Base-by-base conservation (phyloP, 2,113 vertebrate species). In the Chunga burmeisteri region DNA sequence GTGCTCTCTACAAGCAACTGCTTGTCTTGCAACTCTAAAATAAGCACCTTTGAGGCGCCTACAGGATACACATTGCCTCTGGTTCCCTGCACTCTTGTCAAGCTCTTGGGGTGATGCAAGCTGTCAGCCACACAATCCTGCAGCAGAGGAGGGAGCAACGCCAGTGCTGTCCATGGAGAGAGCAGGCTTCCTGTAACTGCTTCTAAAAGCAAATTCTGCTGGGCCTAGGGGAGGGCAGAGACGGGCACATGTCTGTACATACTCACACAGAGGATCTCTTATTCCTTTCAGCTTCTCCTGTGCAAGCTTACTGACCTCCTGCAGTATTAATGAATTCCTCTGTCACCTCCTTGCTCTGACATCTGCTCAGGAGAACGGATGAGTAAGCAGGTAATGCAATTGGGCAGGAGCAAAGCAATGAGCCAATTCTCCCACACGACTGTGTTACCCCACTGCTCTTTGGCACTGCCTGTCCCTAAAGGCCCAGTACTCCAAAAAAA, bases 351-450 rank as follows among this genome's bases (percentile, higher is more conserved):
- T 93, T 97, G 95, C 94, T 97, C 95, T 95, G 94, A 98, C 97
- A 98, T 95, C 96, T 96, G 97, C 95, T 97, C 96, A 65, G 82
- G 90, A 98, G 91, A 97, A 98, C 13, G 96, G 96, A 93, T 97
- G 96, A 97, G 93, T 98, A 97, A 98, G 96, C 97, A 97, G 94
- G 96, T 97, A 97, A 98, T 98, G 81, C 97, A 98, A 75, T 49
- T 96, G 97, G 94, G 96, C 96, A 97, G 86, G 71, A 97, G 94
- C 73, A 97, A 91, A 80, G 94, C 92, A 80, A 53, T 23, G 73
- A 96, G 92, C 92, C 93, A 94, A n/a, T 84, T 97, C 86, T 95
- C 72, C 83, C 63, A 19, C 83, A 88, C 44, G 23, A 84, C 88
- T 80, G 59, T 90, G 80, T 75, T 97, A 95, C 81, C 47, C 86